Evolutionary conservation across 2,113 vertebrate genomes (phyloP).

Genomic region (Tragelaphus scriptus): DNA sequence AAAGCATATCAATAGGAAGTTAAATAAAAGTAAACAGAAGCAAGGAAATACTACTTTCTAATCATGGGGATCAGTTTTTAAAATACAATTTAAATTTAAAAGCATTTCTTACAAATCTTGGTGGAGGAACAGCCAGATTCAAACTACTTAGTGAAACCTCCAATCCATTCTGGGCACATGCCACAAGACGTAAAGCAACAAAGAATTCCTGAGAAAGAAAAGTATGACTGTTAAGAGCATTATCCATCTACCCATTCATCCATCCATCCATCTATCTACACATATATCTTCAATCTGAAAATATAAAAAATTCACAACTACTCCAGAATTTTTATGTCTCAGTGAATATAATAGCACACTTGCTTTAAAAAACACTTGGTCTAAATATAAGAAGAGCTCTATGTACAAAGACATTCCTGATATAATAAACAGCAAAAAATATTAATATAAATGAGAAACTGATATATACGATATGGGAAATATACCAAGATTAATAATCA

Average conservation of each 20-base stretch:
- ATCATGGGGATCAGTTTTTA: background rate
- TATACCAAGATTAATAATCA: background rate
- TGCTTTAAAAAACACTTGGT: background rate
- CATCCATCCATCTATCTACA: background rate
- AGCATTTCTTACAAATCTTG: slow-evolving; percentile 93
- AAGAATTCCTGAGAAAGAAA: slow-evolving; percentile 92
- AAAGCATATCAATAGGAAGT: background rate
- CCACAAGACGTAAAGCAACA: slow-evolving; percentile 93
- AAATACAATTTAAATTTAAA: slow-evolving; percentile 43
- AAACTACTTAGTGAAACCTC: slow-evolving; percentile 93
- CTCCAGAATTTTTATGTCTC: background rate
- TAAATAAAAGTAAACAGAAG: slow-evolving; percentile 19
- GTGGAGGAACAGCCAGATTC: slow-evolving; percentile 89
- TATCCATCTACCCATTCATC: background rate
- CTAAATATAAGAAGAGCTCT: slow-evolving; percentile 26
- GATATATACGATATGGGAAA: background rate
- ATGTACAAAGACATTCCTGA: background rate
- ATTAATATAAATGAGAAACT: background rate
- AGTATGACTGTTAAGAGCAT: slow-evolving; percentile 11
- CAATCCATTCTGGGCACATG: slow-evolving; percentile 98
- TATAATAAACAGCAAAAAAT: background rate
- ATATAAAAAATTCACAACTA: slow-evolving; percentile 40
- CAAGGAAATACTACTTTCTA: slow-evolving; percentile 31
- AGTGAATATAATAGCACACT: background rate
- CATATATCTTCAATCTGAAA: slow-evolving; percentile 33